Conservation (phyloP, 2,797 vertebrate species). For the Chrysocyon brachyurus region DNA sequence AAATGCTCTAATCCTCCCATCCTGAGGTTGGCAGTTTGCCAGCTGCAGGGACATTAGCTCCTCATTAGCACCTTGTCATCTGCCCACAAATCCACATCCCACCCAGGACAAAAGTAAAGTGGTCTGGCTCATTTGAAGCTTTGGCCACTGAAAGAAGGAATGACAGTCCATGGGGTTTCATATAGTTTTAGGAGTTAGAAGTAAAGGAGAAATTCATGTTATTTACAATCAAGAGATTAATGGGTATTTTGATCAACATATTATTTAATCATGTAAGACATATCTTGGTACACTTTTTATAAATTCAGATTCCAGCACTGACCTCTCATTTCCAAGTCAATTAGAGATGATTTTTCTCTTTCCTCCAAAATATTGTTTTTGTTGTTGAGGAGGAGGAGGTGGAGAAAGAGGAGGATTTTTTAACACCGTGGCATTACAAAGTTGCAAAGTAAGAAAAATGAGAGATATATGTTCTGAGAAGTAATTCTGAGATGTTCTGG, state of each 20-base stretch:
- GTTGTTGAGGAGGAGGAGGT: neutral
- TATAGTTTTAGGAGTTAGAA: neutral
- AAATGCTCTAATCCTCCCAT: slow-evolving; percentile 76
- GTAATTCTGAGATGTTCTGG: slow-evolving; percentile 1
- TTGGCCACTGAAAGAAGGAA: slow-evolving; percentile 41
- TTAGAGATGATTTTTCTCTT: slow-evolving; percentile 31
- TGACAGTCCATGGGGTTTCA: neutral
- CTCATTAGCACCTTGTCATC: slow-evolving; percentile 84
- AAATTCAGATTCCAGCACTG: slow-evolving; percentile 9
- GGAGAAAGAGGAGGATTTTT: neutral
- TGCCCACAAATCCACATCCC: slow-evolving; percentile 73
- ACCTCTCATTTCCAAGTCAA: slow-evolving; percentile 36
- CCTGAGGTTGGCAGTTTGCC: slow-evolving; percentile 74
- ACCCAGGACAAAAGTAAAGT: slow-evolving; percentile 72
- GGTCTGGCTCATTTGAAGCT: slow-evolving; percentile 52
- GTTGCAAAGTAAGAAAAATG: neutral
- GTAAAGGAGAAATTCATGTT: slow-evolving; percentile 41
- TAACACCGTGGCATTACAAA: slow-evolving; percentile 9
- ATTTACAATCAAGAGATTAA: slow-evolving; percentile 50
- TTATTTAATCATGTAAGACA: slow-evolving; percentile 43
- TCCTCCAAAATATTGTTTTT: slow-evolving; percentile 20
- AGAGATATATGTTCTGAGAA: neutral
- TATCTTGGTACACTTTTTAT: neutral
- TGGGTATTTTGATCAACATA: neutral
- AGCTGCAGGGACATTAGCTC: slow-evolving; percentile 77